Evolutionary conservation across 2,113 vertebrate species (phyloP).

Genomic region (Heloderma charlesbogerti): DNA sequence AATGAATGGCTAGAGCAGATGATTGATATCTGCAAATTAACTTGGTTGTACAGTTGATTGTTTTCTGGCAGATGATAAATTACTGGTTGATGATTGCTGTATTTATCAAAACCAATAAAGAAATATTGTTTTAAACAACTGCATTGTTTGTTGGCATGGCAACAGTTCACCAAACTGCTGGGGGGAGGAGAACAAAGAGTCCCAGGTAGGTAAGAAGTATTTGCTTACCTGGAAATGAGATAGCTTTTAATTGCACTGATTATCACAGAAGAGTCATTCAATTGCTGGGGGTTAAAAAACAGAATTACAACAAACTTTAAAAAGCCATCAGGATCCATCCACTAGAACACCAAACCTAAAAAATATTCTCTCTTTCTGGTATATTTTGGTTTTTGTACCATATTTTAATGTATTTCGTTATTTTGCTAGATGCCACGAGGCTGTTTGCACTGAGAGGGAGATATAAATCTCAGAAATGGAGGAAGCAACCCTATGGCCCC

Average conservation of each 20-base stretch:
- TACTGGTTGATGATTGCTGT: no score
- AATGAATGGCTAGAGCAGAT: no score
- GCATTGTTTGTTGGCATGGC: background rate
- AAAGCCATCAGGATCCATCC: background rate
- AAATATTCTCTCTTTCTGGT: background rate
- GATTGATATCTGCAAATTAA: no score
- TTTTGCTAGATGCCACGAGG: background rate
- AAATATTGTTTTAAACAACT: background rate
- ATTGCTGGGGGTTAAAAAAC: slow-evolving; percentile 80
- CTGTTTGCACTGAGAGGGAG: no score
- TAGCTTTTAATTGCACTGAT: slow-evolving; percentile 92
- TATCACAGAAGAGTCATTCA: slow-evolving; percentile 97
- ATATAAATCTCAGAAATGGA: no score
- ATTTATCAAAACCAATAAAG: no score
- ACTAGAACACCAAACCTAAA: background rate
- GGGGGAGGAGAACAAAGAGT: background rate
- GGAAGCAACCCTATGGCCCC: no score
- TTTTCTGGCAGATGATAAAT: no score
- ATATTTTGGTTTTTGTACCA: background rate
- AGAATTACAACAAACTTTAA: slow-evolving; percentile 4
- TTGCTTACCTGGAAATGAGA: slow-evolving; percentile 88
- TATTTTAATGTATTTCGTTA: background rate
- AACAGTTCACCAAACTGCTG: background rate
- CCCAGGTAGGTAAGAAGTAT: accelerated
- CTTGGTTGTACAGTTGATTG: no score